Base-by-base conservation (phyloP, 2,797 vertebrate species). In the Gadopsis marmoratus region DNA sequence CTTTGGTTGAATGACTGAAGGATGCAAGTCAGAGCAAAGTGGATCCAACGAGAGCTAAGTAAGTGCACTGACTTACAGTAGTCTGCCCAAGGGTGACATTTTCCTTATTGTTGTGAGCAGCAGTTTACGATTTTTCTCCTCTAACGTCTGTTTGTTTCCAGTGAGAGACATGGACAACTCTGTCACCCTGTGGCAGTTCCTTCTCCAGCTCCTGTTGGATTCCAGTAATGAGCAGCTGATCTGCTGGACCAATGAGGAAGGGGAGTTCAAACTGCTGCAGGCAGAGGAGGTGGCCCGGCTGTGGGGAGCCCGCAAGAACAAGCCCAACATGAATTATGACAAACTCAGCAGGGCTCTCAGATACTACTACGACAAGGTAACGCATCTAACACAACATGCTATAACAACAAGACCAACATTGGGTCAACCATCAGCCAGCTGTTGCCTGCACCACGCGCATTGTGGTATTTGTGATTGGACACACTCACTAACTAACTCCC, bases 311-410 rank as follows among this genome's bases (percentile, higher is more conserved):
- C 97, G 97, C 60, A 99, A 99, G 93, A 99, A 98, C 94, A 99
- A 99, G 89, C 98, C 97, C 75, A 99, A 96, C 83, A 99, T 99
- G 98, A 99, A 99, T 93, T 99, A 99, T 0, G 98, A 99, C 90
- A 99, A 99, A 87, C 97, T 99, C 88, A 99, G 98, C 94, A 93
- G 98, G 43, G 98, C 98, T 6, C 97, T 99, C 90, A 93, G 98
- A 93, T 99, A 99, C 93, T 99, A 99, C 90, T 99, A 99, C 0
- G 98, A 99, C 86, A 99, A 99, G 97, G 98, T 99, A 79, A 26
- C 1, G 0, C 9, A 10, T 29, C 26, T 7, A 6, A 39, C 37
- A 39, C 50, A 37, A 37, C 11, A 33, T 29, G 31, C 29, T 39
- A 26, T 45, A 50, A 33, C 35, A 53, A 50, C 21, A 51, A 37